A percentile compares a stretch with the other conserved stretches of the same genome.
Evolutionary conservation across 2,797 vertebrate genomes (phyloP).

Genomic region (Leptoclinus maculatus): DNA sequence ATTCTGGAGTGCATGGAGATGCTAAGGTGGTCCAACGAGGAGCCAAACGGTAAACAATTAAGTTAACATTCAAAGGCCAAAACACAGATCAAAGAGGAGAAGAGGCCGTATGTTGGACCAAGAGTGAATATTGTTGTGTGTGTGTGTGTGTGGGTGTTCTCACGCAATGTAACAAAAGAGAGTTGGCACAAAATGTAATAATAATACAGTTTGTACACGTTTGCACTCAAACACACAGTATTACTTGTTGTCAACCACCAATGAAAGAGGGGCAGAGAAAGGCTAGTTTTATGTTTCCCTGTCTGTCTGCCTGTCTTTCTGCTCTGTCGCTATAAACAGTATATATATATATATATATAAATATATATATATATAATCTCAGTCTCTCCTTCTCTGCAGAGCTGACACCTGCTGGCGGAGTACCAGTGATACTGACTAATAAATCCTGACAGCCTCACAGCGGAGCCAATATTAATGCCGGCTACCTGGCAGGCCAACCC

Average conservation of each 20-base stretch:
- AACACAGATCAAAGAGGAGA: conserved; percentile 45
- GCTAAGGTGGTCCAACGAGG: conserved; percentile 63
- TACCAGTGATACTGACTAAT: conserved; percentile 80
- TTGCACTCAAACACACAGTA: not conserved
- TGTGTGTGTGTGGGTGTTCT: not conserved
- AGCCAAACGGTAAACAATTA: conserved; percentile 60
- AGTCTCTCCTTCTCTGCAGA: conserved; percentile 67
- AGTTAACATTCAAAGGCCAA: conserved; percentile 61
- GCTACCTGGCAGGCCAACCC: conserved; percentile 76
- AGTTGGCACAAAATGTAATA: not conserved
- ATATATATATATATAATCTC: conserved; percentile 19
- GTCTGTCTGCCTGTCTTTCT: conserved; percentile 27
- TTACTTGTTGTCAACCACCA: not conserved
- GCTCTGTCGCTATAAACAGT: too few relatives aligned
- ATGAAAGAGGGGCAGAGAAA: conserved; percentile 14
- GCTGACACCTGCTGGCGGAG: conserved; percentile 80
- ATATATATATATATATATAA: not conserved
- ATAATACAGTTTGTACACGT: not conserved
- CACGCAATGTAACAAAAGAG: not conserved
- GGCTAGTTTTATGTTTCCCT: conserved; percentile 19
- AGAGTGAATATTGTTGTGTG: conserved; percentile 9
- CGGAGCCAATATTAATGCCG: conserved; percentile 77
- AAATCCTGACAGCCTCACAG: conserved; percentile 80
- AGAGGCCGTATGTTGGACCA: not conserved
- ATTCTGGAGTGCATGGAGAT: conserved; percentile 45